phyloP scores from a whole-genome alignment of 2,113 vertebrate genomes.

The Calidris pugnax region DNA sequence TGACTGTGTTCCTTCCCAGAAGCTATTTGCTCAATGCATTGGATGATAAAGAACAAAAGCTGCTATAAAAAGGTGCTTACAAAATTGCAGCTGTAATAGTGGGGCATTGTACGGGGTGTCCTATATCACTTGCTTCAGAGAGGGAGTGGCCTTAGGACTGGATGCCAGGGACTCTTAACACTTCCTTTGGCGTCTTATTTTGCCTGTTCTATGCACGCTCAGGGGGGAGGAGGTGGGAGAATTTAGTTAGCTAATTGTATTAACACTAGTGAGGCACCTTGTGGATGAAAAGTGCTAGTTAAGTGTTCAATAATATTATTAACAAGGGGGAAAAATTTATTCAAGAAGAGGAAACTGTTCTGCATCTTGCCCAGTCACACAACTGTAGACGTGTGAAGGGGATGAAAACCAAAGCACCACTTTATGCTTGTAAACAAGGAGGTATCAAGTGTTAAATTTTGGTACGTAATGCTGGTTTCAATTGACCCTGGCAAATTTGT shows the following conservation, averaged over 20 bases:
- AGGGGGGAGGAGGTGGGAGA: neutral
- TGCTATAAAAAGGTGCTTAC: neutral
- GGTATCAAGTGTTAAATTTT: neutral
- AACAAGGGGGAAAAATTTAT: neutral
- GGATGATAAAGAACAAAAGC: slow-evolving; percentile 50
- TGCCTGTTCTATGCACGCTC: neutral
- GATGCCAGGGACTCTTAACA: neutral
- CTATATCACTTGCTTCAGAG: neutral
- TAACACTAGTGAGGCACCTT: neutral
- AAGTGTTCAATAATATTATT: neutral
- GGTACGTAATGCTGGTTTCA: neutral
- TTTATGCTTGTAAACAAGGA: neutral
- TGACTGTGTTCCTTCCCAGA: slow-evolving; percentile 1
- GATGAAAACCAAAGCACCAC: neutral
- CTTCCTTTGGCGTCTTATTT: neutral
- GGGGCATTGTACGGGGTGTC: neutral
- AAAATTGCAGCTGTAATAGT: neutral
- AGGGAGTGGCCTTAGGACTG: neutral
- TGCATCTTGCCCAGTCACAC: neutral
- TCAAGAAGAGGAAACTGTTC: neutral
- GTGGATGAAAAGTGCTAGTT: neutral
- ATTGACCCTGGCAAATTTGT: neutral
- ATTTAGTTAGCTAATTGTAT: neutral
- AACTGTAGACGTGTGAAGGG: neutral
- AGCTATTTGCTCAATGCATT: neutral